Evolutionary conservation across 2,888 invertebrate species (phyloP).

Genomic region (Drosophila yooni): DNA sequence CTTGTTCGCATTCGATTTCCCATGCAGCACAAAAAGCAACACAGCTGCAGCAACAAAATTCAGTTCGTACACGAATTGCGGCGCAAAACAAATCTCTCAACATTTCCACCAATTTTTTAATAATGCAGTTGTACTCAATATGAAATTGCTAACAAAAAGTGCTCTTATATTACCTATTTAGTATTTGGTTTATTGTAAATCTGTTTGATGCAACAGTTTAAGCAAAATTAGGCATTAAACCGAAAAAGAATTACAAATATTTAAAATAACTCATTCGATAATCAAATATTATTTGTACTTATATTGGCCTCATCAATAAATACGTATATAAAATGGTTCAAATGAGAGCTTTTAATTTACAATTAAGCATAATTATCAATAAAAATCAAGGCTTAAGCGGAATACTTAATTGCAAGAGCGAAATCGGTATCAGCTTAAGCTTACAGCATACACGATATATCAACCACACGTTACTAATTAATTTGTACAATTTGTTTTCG

Average conservation of each 20-base stretch:
- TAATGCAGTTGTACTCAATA: slow-evolving; percentile 37
- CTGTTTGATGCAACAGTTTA: slow-evolving; percentile 9
- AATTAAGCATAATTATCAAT: background rate
- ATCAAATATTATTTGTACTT: background rate
- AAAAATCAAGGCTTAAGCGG: background rate
- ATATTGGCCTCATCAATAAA: background rate
- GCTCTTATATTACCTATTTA: background rate
- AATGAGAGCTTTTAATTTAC: background rate
- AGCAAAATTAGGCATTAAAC: background rate
- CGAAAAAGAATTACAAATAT: background rate
- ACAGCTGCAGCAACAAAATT: slow-evolving; percentile 20
- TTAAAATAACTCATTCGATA: background rate
- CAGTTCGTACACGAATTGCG: slow-evolving; percentile 1
- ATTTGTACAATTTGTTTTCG: slow-evolving; percentile 39
- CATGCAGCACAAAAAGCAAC: slow-evolving; percentile 51
- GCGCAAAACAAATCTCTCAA: slow-evolving; percentile 23
- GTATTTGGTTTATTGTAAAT: background rate
- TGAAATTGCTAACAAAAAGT: slow-evolving; percentile 19
- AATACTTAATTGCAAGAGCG: background rate
- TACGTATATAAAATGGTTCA: background rate
- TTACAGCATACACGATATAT: slow-evolving; percentile 7
- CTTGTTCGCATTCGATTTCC: slow-evolving; percentile 82
- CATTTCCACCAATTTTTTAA: slow-evolving; percentile 44
- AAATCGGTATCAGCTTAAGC: slow-evolving; percentile 12
- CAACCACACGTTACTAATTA: slow-evolving; percentile 36